Percentiles rank a stretch among this genome's conserved stretches.
These are phyloP conservation scores for Anthopleura sola DNA, from an alignment of 64 coral and sea anemone species.

Conservation along the genomic window DNA sequence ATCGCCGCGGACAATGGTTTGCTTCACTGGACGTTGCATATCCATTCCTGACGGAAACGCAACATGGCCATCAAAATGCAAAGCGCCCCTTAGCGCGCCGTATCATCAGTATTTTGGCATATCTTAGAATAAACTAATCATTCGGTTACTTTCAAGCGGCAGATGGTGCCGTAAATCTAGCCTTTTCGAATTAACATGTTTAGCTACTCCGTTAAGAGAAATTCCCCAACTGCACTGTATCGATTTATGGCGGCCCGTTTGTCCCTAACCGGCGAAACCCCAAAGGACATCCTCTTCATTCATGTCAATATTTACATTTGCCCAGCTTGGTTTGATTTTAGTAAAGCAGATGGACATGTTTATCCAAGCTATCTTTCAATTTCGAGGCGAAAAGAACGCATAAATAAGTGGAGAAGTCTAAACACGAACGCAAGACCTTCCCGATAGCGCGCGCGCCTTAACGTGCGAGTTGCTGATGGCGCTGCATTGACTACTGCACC, in stretches of 20 bases:
- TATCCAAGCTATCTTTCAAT: background rate
- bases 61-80: too few relatives aligned
- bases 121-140: background rate
- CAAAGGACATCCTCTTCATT: background rate
- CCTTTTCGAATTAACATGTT: background rate
- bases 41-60: too few relatives aligned
- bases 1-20: too few relatives aligned
- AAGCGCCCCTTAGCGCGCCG: too few relatives aligned
- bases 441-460: background rate
- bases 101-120: too few relatives aligned
- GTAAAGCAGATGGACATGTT: background rate
- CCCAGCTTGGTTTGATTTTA: background rate
- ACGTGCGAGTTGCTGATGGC: background rate
- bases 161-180: background rate
- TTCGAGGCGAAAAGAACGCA: too few relatives aligned
- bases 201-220: background rate
- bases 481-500: background rate
- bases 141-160: background rate
- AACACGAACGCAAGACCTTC: background rate
- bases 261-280: background rate
- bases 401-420: background rate
- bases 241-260: background rate
- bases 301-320: background rate
- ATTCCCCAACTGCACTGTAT: background rate
- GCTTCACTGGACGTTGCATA: too few relatives aligned